Evolutionary conservation across 1,140 invertebrate species (phyloP).

Genomic region (Plutomurus gul): DNA sequence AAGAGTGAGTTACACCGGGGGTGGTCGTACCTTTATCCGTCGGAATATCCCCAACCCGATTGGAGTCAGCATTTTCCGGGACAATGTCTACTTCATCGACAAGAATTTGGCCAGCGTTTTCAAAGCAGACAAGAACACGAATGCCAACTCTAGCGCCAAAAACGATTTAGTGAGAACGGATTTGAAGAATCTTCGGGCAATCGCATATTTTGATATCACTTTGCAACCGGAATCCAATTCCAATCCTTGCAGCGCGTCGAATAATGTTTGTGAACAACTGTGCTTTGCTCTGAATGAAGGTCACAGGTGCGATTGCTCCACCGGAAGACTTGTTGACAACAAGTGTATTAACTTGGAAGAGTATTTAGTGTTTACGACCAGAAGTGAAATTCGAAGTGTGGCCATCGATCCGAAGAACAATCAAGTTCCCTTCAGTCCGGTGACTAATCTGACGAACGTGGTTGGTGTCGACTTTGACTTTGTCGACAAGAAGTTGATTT

Average conservation of each 20-base stretch:
- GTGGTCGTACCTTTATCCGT: conserved; percentile 79
- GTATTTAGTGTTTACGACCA: conserved; percentile 87
- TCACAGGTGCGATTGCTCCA: conserved; percentile 86
- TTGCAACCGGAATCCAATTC: conserved; percentile 81
- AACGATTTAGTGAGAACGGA: conserved; percentile 61
- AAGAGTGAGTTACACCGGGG: conserved; percentile 78
- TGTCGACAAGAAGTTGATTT: conserved; percentile 80
- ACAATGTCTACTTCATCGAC: conserved; percentile 94
- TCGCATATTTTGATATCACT: conserved; percentile 84
- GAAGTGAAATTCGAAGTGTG: conserved; percentile 86
- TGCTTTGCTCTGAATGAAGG: conserved; percentile 85
- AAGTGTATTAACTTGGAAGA: conserved; percentile 80
- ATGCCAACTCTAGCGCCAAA: neutral
- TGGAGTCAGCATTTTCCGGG: conserved; percentile 80
- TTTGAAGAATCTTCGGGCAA: conserved; percentile 80
- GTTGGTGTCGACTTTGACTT: conserved; percentile 97
- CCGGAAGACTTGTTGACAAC: conserved; percentile 72
- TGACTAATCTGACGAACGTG: conserved; percentile 89
- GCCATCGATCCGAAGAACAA: conserved; percentile 80
- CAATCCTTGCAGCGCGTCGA: conserved; percentile 73
- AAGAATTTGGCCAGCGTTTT: conserved; percentile 87
- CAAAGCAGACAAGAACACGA: conserved; percentile 57
- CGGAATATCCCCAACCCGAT: conserved; percentile 92
- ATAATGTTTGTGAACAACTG: conserved; percentile 85
- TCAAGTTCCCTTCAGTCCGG: conserved; percentile 80